Conservation (phyloP, 2,888 invertebrate species). For the Drosophila cyrtoloma region DNA sequence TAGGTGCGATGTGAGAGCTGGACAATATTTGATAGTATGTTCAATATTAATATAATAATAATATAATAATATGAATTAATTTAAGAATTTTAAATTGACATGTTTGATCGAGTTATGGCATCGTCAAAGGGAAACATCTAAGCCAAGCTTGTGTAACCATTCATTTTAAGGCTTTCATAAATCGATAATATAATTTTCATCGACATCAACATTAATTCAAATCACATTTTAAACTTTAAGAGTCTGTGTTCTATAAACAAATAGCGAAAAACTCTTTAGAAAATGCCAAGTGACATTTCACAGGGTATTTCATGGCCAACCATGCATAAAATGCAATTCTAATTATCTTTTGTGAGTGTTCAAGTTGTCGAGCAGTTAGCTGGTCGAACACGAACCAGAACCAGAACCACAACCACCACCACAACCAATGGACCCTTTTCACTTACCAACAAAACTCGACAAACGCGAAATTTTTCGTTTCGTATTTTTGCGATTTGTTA, state of each 20-base stretch:
- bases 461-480: conserved; percentile 41
- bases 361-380: background rate
- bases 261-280: background rate
- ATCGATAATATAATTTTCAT: background rate
- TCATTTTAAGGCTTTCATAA: background rate
- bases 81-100: no score
- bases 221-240: background rate
- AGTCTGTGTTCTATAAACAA: background rate
- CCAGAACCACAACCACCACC: conserved; percentile 22
- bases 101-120: background rate
- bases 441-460: background rate
- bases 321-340: background rate
- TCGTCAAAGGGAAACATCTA: background rate
- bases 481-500: conserved; percentile 36
- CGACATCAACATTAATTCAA: background rate
- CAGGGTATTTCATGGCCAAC: conserved; percentile 17
- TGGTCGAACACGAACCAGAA: conserved; percentile 30
- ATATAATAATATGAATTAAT: no score
- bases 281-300: background rate
- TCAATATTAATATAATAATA: background rate
- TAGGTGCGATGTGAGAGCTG: no score
- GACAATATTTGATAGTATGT: background rate
- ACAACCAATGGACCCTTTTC: conserved; percentile 3
- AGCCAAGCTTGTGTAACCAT: background rate
- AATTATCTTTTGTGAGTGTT: background rate